Evolutionary conservation across 2,797 vertebrate species (phyloP), one percentile per base, ranked within the genome.

Genomic region (Serranus cabrilla): DNA sequence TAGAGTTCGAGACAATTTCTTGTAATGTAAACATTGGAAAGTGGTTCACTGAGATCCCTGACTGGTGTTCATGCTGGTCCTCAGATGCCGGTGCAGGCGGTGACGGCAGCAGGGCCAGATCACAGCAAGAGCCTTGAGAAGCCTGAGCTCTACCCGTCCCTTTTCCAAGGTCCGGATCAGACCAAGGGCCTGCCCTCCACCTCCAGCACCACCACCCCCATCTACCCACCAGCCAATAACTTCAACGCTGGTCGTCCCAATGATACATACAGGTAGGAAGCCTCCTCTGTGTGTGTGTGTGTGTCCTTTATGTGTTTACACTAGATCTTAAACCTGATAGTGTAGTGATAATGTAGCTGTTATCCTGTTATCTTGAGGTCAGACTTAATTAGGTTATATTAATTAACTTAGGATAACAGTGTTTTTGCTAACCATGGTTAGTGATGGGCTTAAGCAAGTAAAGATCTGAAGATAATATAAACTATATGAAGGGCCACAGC

Each of bases 41-140:
- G 34, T 34, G 34, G 34, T 34, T 34, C 34, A 25, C 0, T 57
- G 4, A 25, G 49, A 45, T 61, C 9, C 6, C 16, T 69, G 8
- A 60, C 45, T 54, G 2, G 20, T 63, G 0, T 1, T 25, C 63
- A n/a, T 65, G 46, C 2, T 81, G 57, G 6, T 58, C 20, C 20
- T 63, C 89, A 97, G 97, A 96, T 97, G 45, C 90, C 96, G 0
- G 94, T 96, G 21, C 97, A 97, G 90, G 70, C 96, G 0, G 96
- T 96, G 72, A 87, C 91, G 0, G 82, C 95, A 0, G 90, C 93
- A 16, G 95, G 93, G 23, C 88, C 95, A 0, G 97, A 98, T 74
- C 96, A 95, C 87, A 92, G 84, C 88, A 98, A 98, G 55, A 90
- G 92, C 56, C 69, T 97, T 46, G 97, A 97, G 78, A 99, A 99